A percentile compares a stretch with the other conserved stretches of the same genome.
phyloP scores from a whole-genome alignment of 2,888 invertebrate genomes.

The Gari tellinella region DNA sequence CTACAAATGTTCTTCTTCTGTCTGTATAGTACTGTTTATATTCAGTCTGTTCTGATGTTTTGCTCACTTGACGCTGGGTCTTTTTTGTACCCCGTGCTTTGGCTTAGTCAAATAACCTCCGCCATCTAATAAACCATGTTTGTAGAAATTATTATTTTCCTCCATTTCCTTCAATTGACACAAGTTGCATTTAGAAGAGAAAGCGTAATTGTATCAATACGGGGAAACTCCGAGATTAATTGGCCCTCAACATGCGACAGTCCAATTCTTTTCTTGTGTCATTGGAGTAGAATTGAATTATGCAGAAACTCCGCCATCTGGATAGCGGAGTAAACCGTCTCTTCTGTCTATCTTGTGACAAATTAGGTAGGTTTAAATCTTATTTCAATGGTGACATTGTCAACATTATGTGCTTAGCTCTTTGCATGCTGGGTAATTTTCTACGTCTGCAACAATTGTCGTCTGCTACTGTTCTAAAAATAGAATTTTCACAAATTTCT shows the following conservation, averaged over 20 bases:
- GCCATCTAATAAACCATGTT: constrained; percentile 50
- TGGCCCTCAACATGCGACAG: constrained; percentile 61
- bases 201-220: constrained; percentile 43
- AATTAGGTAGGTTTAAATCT: constrained; percentile 47
- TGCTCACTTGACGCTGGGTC: too few species aligned
- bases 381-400: constrained; percentile 44
- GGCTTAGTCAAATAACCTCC: constrained; percentile 24
- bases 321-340: constrained; percentile 36
- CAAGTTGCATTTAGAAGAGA: constrained; percentile 44
- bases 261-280: constrained; percentile 62
- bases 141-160: constrained; percentile 43
- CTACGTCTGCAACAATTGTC: too few species aligned
- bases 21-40: too few species aligned
- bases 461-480: too few species aligned
- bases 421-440: too few species aligned
- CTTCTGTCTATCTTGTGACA: constrained; percentile 59
- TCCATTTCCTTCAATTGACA: constrained; percentile 33
- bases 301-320: constrained; percentile 43
- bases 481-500: too few species aligned
- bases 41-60: too few species aligned
- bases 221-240: constrained; percentile 51
- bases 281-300: constrained; percentile 54
- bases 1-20: too few species aligned
- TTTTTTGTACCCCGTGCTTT: neutral
- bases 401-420: constrained; percentile 31